Evolutionary conservation across 2,888 invertebrate species (phyloP).

Genomic region (Acronicta leporina): DNA sequence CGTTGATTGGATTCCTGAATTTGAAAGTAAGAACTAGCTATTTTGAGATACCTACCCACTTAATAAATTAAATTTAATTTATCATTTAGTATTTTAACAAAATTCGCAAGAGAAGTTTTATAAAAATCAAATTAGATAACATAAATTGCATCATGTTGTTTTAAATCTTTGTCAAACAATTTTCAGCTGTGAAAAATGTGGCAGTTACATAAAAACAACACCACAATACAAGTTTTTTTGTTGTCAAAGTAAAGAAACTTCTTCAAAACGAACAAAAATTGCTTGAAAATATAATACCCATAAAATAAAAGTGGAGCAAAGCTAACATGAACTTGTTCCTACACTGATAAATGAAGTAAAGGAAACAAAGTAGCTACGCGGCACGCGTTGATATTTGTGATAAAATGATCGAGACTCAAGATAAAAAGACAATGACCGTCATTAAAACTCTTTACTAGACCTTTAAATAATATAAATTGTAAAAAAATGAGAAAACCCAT

Average conservation of each 20-base stretch:
- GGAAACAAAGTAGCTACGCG: neutral
- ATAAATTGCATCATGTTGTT: no score
- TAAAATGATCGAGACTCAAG: neutral
- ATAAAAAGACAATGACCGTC: neutral
- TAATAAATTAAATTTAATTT: no score
- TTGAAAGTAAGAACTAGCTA: slow-evolving; percentile 4
- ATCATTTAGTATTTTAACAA: no score
- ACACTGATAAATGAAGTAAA: neutral
- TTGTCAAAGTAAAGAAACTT: neutral
- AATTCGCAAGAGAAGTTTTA: no score
- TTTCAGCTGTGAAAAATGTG: slow-evolving; percentile 5
- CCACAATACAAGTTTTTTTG: no score
- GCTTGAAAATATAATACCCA: slow-evolving; percentile 7
- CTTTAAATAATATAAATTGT: neutral
- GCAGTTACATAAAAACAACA: neutral
- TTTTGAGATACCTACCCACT: no score
- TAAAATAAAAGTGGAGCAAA: neutral
- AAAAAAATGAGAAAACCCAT: neutral
- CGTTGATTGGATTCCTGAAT: neutral
- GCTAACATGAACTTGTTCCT: slow-evolving; percentile 1
- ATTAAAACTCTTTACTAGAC: neutral
- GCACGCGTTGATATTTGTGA: neutral
- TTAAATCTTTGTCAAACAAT: neutral
- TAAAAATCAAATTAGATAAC: no score
- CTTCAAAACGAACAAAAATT: slow-evolving; percentile 9